Base-by-base conservation (phyloP, 2,113 vertebrate genomes). In the Tenrec ecaudatus region DNA sequence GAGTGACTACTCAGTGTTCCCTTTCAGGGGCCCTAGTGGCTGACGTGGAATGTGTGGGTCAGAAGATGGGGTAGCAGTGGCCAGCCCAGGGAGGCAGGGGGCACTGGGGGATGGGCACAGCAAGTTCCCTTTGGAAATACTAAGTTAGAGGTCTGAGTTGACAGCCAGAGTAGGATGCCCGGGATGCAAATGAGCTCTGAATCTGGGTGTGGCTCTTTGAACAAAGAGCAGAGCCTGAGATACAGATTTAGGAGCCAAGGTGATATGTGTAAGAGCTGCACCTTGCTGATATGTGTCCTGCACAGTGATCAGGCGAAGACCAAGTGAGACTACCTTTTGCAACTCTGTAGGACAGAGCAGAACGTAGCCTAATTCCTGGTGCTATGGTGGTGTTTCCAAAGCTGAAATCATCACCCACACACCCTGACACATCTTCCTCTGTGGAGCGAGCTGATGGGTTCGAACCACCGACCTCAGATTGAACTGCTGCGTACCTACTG, bases 181-280 rank as follows among this genome's bases (percentile, higher is more conserved):
- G n/a, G 40, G 2, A 8, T 6, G 58, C 36, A 29, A 68, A 31
- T 69, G 33, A 43, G 17, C 83, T 88, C 69, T 20, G 89, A 82
- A 78, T 77, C 16, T 0, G 5, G 2, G 11, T 43, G 36, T 84
- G 11, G 19, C 60, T 82, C 19, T 88, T 64, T 62, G 25, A 82
- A 85, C 29, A 53, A 53, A 81, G 17, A 90, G 78, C 19, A 90
- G 36, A 38, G 83, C 7, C 66, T 86, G 29, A 86, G 11, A 31
- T 19, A n/a, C 31, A 79, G 15, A 47, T 43, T 47, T 2, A 29
- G 31, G 43, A 76, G 60, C 62, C 17, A 73, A 12, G 5, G 43
- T 47, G 10, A 47, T 47, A 10, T 47, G 10, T 47, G 5, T 47
- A 47, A 9, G 25, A 23, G n/a, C n/a, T 57, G 14, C 17, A n/a